A percentile compares a stretch with the other conserved stretches of the same genome.
Evolutionary conservation across 2,888 invertebrate species (phyloP).

Genomic region (Sesia bembeciformis): DNA sequence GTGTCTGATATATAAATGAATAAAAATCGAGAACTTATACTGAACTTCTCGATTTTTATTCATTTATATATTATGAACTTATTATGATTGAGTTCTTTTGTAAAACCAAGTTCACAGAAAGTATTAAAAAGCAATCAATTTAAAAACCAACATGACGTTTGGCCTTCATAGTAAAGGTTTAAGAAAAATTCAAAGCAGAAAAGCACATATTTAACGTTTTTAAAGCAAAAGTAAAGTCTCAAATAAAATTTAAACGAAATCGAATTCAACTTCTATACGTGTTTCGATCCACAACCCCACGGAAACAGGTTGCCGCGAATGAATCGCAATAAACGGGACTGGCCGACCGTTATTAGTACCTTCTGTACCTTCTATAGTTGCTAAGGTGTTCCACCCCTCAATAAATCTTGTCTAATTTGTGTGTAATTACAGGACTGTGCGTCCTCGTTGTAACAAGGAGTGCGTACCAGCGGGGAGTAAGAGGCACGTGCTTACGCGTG

Average conservation of each 20-base stretch:
- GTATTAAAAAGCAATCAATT: too few relatives aligned
- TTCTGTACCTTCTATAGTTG: slow-evolving; percentile 68
- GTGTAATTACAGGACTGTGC: slow-evolving; percentile 72
- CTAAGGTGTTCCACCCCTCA: slow-evolving; percentile 72
- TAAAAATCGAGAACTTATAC: too few relatives aligned
- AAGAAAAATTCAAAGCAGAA: too few relatives aligned
- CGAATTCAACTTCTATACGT: slow-evolving; percentile 4
- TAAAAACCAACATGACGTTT: too few relatives aligned
- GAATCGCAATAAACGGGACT: slow-evolving; percentile 64
- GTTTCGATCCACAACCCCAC: slow-evolving; percentile 6
- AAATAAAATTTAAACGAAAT: slow-evolving; percentile 9
- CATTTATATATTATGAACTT: too few relatives aligned
- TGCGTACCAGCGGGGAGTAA: slow-evolving; percentile 66
- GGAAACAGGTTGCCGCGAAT: slow-evolving; percentile 41
- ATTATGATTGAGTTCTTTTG: too few relatives aligned
- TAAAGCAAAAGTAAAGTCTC: background rate
- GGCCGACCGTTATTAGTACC: slow-evolving; percentile 70
- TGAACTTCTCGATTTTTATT: too few relatives aligned
- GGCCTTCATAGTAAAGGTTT: too few relatives aligned
- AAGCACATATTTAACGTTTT: too few relatives aligned
- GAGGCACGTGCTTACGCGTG: slow-evolving; percentile 70
- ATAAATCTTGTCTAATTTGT: slow-evolving; percentile 75
- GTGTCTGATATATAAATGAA: too few relatives aligned
- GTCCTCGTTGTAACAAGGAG: slow-evolving; percentile 69
- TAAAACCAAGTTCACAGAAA: too few relatives aligned